Conservation (phyloP, 2,888 invertebrate species). For the Drosophila aldrichi region DNA sequence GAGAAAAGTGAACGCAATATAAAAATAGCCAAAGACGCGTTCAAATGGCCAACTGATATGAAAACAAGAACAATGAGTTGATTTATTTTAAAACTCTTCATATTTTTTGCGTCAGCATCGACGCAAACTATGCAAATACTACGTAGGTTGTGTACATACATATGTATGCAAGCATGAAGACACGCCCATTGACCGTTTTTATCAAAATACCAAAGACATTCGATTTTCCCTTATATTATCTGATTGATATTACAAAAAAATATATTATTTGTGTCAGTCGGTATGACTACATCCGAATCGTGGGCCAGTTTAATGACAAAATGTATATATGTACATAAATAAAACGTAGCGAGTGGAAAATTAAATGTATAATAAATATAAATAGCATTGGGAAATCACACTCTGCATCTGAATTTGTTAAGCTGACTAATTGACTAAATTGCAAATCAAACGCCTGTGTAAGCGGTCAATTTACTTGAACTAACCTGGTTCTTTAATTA, state of each 20-base stretch:
- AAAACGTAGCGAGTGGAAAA: neutral
- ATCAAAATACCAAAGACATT: slow-evolving; percentile 22
- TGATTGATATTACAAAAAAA: neutral
- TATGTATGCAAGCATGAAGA: slow-evolving; percentile 27
- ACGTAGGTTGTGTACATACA: slow-evolving; percentile 23
- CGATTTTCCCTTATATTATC: slow-evolving; percentile 6
- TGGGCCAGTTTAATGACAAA: slow-evolving; percentile 18
- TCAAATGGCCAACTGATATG: slow-evolving; percentile 47
- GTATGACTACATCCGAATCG: slow-evolving; percentile 14
- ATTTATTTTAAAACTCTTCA: slow-evolving; percentile 74
- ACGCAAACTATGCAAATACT: slow-evolving; percentile 52
- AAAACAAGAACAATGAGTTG: slow-evolving; percentile 56
- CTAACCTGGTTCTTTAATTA: too few species aligned
- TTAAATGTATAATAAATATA: neutral
- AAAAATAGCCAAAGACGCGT: slow-evolving; percentile 54
- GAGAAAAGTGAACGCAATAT: slow-evolving; percentile 45
- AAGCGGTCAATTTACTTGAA: neutral
- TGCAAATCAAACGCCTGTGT: neutral
- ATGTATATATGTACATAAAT: neutral
- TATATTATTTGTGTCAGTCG: slow-evolving; percentile 32
- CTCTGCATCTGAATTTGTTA: neutral
- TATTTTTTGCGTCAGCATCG: slow-evolving; percentile 71
- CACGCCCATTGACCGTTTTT: slow-evolving; percentile 19
- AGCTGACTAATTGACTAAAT: neutral
- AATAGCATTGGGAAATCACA: neutral